Evolutionary conservation across 53 echinoderm and acorn worm species (phyloP), one percentile per base, ranked within the genome.

Genomic region (Antedon mediterranea): DNA sequence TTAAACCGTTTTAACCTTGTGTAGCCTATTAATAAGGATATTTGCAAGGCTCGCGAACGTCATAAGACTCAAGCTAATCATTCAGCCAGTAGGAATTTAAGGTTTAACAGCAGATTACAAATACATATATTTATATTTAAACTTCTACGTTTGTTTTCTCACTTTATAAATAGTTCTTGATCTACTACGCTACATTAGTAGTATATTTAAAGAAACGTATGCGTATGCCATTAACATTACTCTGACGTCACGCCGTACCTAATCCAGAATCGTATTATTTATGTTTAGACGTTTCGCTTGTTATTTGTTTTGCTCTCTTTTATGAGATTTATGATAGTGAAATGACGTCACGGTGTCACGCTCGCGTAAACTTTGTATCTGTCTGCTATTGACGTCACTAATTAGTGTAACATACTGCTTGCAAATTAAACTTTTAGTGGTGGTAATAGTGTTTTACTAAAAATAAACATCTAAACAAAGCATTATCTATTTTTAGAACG

Each of bases 301-400:
- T 57, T 57, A 57, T 57, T 57, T 57, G 57, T 57, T 57, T 57
- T 57, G 57, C 57, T 57, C 57, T 57, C 57, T 57, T 57, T 57
- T 57, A 57, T 57, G 23, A 13, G 57, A 57, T 57, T 57, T 57
- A 13, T 57, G 57, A 57, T 57, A 6, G 57, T 15, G 57, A 23
- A 57, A 57, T 57, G 57, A 57, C 57, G 57, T 57, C 57, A 57
- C 57, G 2, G 57, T 8, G 41, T 57, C 57, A 57, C 57, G 57
- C 57, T 57, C 23, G 14, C 23, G 23, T 2, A 57, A 57, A 13
- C 23, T 23, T 18, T 57, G 57, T 57, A 57, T 57, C 57, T 57
- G 57, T 57, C 57, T 57, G 57, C 20, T 6, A 26, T 57, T 15
- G 57, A 57, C 57, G 57, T 57, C 57, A 57, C 57, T 57, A 20